These are phyloP conservation scores for Emys orbicularis DNA, from an alignment of 2,797 vertebrate species.

Conservation along the genomic window DNA sequence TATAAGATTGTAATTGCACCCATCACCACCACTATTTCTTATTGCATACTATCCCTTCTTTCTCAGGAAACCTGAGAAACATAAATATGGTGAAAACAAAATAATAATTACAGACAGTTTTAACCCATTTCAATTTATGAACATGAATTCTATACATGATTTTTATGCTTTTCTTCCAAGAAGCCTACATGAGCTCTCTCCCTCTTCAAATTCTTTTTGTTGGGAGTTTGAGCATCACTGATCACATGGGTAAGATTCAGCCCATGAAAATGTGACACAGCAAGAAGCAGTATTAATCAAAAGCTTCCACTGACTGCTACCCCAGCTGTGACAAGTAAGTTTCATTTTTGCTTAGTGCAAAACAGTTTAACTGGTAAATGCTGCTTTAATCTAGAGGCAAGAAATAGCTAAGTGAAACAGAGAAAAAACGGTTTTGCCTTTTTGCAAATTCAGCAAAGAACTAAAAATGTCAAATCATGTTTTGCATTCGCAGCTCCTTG, in stretches of 20 bases:
- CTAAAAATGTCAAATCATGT: not conserved
- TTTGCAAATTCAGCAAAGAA: not conserved
- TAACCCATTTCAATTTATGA: not conserved
- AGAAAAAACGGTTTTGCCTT: not conserved
- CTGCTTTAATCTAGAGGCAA: constrained; percentile 1
- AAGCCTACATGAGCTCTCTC: not conserved
- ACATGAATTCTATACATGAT: not conserved
- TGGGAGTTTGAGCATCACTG: constrained; percentile 1
- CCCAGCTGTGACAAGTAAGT: not conserved
- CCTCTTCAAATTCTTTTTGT: not conserved
- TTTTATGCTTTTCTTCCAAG: not conserved
- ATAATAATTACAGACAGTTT: not conserved
- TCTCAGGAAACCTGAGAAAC: not conserved
- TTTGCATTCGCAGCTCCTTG: not conserved
- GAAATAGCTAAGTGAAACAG: not conserved
- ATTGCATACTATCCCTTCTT: not conserved
- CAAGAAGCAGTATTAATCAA: not conserved
- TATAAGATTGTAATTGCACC: not conserved
- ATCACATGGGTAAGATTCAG: not conserved
- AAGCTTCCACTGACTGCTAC: not conserved
- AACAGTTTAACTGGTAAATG: not conserved
- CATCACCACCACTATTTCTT: not conserved
- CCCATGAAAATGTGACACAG: not conserved
- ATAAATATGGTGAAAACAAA: not conserved
- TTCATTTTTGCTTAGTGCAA: not conserved